Conservation (phyloP, 2,113 vertebrate species). For the Callionymus lyra region DNA sequence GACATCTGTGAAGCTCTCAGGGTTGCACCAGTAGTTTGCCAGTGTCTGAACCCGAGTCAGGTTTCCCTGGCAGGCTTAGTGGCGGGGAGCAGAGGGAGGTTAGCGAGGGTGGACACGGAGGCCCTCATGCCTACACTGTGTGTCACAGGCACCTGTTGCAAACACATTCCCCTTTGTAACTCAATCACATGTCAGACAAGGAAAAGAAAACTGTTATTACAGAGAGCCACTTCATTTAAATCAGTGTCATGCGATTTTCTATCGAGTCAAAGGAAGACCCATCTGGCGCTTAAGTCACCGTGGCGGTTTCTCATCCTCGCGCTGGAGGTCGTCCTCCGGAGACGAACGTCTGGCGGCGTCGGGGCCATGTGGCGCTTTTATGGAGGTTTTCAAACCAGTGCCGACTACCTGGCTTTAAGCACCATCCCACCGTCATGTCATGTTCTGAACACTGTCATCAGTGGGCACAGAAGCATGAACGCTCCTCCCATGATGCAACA, state of each 20-base stretch:
- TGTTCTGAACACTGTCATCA: too few species aligned
- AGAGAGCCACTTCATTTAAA: constrained; percentile 53
- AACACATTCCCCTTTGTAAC: constrained; percentile 64
- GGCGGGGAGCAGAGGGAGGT: constrained; percentile 54
- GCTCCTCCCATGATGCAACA: too few species aligned
- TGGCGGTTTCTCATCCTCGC: constrained; percentile 17
- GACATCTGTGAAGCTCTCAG: constrained; percentile 25
- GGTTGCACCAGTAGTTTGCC: constrained; percentile 35
- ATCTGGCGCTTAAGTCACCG: constrained; percentile 21
- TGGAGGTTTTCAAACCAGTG: constrained; percentile 28
- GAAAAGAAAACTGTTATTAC: constrained; percentile 66
- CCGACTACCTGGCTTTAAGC: too few species aligned
- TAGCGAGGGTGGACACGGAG: constrained; percentile 54
- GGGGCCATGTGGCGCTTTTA: constrained; percentile 26
- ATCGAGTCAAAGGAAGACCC: constrained; percentile 33
- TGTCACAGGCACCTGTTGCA: constrained; percentile 68
- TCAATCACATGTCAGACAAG: constrained; percentile 60
- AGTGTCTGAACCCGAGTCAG: constrained; percentile 58
- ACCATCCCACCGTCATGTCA: too few species aligned
- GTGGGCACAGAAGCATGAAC: too few species aligned
- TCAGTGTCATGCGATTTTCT: constrained; percentile 44
- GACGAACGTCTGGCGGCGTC: constrained; percentile 31
- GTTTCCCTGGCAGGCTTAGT: constrained; percentile 58
- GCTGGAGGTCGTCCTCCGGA: constrained; percentile 31
- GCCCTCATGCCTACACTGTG: constrained; percentile 52